Evolutionary conservation across 53 echinoderm and acorn worm species (phyloP), one percentile per base, ranked within the genome.

Genomic region (Henricia sp.): DNA sequence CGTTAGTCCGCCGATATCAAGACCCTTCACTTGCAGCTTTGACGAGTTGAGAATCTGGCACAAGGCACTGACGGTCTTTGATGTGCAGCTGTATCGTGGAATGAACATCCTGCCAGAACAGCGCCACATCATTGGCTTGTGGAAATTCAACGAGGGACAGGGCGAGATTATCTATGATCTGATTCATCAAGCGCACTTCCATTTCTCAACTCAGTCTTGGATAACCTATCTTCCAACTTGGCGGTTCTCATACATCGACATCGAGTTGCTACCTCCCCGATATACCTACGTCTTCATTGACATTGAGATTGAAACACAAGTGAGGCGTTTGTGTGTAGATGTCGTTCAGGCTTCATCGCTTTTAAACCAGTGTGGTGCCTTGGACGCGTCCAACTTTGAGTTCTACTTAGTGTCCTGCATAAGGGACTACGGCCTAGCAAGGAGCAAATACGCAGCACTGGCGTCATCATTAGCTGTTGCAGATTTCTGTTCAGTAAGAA

Each of bases 141-240:
- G 92, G 92, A 95, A 95, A 38, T 92, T 90, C 70, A 86, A 95
- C 39, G 95, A 95, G 70, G 95, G 95, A 17, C 82, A 95, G 38
- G 95, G 95, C 14, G 37, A 69, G 35, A 62, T 68, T 14, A 83
- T 88, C 1, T 37, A 50, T 50, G 95, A 95, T 66, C 52, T 82
- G 58, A 75, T 95, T 34, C 67, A 84, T 33, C 44, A 57, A 23
- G 74, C 73, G 26, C 57, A 90, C 23, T 90, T 95, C 46, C 51
- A 37, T 65, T 83, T 95, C 30, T 19, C 69, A 21, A 58, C 43
- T 4, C 54, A 82, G 12, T 35, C 82, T 24, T 92, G 92, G 88
- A 74, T 67, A 40, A 36, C 37, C 14, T 44, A 37, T 48, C 50
- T 51, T 43, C 92, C 95, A 63, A 77, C 53, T 4, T 95, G 95